Base-by-base conservation (phyloP, 2,113 vertebrate species). In the Pelmatolapia mariae region DNA sequence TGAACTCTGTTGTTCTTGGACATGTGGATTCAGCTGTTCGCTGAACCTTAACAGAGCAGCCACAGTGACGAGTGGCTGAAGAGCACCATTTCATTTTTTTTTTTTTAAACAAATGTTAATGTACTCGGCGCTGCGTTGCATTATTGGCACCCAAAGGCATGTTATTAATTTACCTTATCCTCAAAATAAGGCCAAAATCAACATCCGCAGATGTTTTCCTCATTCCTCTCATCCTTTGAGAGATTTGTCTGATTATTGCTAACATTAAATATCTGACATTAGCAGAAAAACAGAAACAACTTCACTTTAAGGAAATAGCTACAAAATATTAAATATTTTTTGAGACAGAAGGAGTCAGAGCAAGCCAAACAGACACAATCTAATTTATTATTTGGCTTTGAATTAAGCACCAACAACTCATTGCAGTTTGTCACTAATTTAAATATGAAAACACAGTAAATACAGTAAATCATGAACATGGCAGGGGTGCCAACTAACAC, bases 21-120 rank as follows among this genome's bases (percentile, higher is more conserved):
- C 52, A 85, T 36, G 78, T 87, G 79, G 82, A 87, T 90, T 89
- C 45, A 83, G 47, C 79, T n/a, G 2, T 29, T 89, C 13, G 82
- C 15, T 63, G 71, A 54, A 84, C 45, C 26, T 82, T 71, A 61
- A 86, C 63, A 83, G 71, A 52, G 45, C 33, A 24, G 87, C 80
- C 87, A 76, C 68, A 22, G 24, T 26, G 56, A 40, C 4, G 29
- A 63, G 81, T 47, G 80, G 54, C 68, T 43, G 52, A 86, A 82
- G 73, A 89, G 85, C 87, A 92, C 87, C 86, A 89, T 84, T 29
- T 89, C 16, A 59, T 19, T 6, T 4, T 5, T 18, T 59, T 84
- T 56, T 13, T 22, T 57, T 38, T 1, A 7, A 9, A 31, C 31
- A 12, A 52, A 82, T 33, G 2, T 80, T 86, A 68, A 88, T 56